These are phyloP conservation scores for Varanus salvator DNA, from an alignment of 2,113 vertebrate genomes.

Conservation along the genomic window DNA sequence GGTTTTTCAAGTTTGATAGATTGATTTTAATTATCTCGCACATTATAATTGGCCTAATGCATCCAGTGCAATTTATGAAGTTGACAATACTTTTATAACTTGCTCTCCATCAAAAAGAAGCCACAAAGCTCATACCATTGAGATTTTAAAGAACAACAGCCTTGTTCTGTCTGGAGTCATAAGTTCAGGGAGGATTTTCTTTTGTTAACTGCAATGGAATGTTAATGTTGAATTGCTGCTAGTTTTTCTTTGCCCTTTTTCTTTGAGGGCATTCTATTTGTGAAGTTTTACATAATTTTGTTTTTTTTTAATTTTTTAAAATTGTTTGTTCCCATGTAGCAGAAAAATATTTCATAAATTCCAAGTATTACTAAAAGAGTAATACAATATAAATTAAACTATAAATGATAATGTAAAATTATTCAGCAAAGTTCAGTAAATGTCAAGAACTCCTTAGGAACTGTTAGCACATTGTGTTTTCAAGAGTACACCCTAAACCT, in stretches of 20 bases:
- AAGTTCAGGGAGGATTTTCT: background rate
- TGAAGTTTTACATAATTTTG: background rate
- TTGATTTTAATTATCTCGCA: background rate
- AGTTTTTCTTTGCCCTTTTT: background rate
- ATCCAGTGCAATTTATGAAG: background rate
- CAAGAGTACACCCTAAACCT: background rate
- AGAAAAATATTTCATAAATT: background rate
- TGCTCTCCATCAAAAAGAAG: background rate
- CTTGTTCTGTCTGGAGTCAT: background rate
- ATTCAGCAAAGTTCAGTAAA: background rate
- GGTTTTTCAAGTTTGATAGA: background rate
- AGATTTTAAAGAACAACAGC: background rate
- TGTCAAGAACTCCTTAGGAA: background rate
- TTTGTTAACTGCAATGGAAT: background rate
- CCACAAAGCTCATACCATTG: background rate
- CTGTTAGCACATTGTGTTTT: background rate
- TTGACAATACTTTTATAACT: background rate
- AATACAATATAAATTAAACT: background rate
- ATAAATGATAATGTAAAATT: background rate
- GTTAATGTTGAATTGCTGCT: background rate
- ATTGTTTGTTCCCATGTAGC: too few species aligned
- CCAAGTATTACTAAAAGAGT: background rate
- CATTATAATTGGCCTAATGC: background rate
- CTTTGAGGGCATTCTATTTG: background rate
- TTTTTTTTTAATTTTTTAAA: background rate